A percentile compares a stretch with the other conserved stretches of the same genome.
phyloP scores from a whole-genome alignment of 2,797 vertebrate genomes.

The Iguana delicatissima region DNA sequence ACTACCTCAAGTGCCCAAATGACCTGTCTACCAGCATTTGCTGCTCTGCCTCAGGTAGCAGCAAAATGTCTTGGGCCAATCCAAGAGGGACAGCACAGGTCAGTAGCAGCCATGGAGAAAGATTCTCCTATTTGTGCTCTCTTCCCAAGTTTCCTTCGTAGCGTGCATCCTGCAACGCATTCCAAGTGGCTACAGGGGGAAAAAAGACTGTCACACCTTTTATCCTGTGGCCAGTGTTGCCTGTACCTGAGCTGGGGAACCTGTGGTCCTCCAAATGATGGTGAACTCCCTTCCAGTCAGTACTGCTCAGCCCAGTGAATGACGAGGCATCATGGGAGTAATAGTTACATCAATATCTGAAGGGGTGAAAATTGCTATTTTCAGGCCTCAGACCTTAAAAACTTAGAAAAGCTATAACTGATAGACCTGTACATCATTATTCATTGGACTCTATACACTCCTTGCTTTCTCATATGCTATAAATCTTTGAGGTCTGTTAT shows the following conservation, averaged over 20 bases:
- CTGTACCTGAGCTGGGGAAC: background rate
- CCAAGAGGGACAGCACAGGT: background rate
- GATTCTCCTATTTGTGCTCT: background rate
- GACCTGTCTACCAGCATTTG: background rate
- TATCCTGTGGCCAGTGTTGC: no score
- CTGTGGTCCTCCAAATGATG: background rate
- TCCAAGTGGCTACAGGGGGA: background rate
- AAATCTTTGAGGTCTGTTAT: background rate
- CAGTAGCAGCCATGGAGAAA: background rate
- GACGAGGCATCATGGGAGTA: background rate
- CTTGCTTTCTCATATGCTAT: background rate
- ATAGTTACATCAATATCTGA: no score
- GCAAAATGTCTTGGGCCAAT: background rate
- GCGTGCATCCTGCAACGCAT: no score
- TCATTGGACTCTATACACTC: background rate
- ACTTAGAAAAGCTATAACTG: background rate
- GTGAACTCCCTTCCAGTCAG: background rate
- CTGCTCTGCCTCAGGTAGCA: background rate
- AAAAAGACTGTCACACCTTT: background rate
- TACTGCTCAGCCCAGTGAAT: background rate
- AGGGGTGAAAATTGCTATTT: no score
- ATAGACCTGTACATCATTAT: background rate
- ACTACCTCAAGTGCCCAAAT: background rate
- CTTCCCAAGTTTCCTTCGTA: background rate
- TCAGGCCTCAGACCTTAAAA: background rate